phyloP scores from a whole-genome alignment of 1,140 invertebrate species.

The Aphelinus atriplicis region DNA sequence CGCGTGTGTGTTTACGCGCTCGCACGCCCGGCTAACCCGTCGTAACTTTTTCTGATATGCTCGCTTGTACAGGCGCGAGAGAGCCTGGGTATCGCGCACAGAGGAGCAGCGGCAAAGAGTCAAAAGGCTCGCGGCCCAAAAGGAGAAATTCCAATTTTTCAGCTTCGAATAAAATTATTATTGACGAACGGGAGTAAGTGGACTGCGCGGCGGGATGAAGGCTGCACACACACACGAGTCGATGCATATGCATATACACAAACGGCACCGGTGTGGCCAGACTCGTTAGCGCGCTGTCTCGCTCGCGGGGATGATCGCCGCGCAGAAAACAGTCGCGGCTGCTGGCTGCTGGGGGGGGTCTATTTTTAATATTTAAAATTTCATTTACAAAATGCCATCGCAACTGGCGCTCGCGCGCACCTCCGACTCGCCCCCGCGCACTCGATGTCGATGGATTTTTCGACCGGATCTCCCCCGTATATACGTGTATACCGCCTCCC shows the following conservation, averaged over 20 bases:
- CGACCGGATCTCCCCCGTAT: constrained; percentile 19
- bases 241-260: not conserved
- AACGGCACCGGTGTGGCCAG: not conserved
- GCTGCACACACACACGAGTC: not conserved
- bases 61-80: constrained; percentile 4
- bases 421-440: constrained; percentile 11
- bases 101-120: not conserved
- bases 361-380: constrained; percentile 66
- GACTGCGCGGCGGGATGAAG: constrained; percentile 26
- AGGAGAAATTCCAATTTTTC: constrained; percentile 56
- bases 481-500: not conserved
- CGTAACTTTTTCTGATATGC: constrained; percentile 22
- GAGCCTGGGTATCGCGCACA: not conserved
- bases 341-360: not conserved
- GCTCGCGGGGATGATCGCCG: too few relatives aligned
- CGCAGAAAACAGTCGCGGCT: too few relatives aligned
- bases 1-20: not conserved
- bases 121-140: constrained; percentile 4
- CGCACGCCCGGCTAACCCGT: not conserved
- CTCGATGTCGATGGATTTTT: constrained; percentile 12
- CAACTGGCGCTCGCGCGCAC: constrained; percentile 40
- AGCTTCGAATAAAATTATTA: constrained; percentile 63
- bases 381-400: constrained; percentile 63
- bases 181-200: constrained; percentile 61
- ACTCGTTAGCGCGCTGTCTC: constrained; percentile 37